Percentiles rank a stretch among this genome's conserved stretches.
Evolutionary conservation across 2,888 invertebrate genomes (phyloP).

Genomic region (Anodontia alba): DNA sequence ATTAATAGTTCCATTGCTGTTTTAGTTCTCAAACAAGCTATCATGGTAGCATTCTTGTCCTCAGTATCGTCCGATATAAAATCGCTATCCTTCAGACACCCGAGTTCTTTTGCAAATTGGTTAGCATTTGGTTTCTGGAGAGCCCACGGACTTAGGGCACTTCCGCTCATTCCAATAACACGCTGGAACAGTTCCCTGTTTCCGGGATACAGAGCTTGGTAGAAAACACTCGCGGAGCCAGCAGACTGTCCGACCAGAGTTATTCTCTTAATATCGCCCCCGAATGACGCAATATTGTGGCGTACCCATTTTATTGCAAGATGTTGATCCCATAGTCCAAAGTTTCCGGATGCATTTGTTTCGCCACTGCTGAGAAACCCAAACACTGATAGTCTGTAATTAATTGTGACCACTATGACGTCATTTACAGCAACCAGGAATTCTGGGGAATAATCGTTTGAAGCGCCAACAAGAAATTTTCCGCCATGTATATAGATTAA

Average conservation of each 20-base stretch:
- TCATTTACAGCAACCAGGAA: constrained; percentile 34
- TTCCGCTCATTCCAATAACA: constrained; percentile 55
- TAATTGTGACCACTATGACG: constrained; percentile 53
- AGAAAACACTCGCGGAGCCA: constrained; percentile 49
- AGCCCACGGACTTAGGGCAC: constrained; percentile 49
- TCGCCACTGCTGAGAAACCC: constrained; percentile 52
- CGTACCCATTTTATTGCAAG: constrained; percentile 54
- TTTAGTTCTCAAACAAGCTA: constrained; percentile 43
- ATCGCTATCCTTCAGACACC: constrained; percentile 30
- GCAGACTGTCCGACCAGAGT: constrained; percentile 50
- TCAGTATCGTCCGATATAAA: neutral
- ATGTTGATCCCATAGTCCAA: constrained; percentile 61
- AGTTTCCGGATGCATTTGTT: constrained; percentile 43
- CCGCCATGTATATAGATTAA: constrained; percentile 57
- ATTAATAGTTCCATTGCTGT: constrained; percentile 34
- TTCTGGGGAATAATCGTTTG: constrained; percentile 48
- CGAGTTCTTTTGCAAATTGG: constrained; percentile 32
- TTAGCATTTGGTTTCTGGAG: constrained; percentile 33
- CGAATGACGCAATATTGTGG: constrained; percentile 53
- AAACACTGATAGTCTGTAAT: constrained; percentile 54
- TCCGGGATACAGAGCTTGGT: constrained; percentile 52
- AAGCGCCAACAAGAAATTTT: constrained; percentile 42
- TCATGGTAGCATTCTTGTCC: constrained; percentile 23
- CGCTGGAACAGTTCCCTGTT: constrained; percentile 53
- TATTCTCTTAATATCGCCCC: constrained; percentile 50